Conservation (phyloP, 1,140 invertebrate species). For the Agrilus planipennis region DNA sequence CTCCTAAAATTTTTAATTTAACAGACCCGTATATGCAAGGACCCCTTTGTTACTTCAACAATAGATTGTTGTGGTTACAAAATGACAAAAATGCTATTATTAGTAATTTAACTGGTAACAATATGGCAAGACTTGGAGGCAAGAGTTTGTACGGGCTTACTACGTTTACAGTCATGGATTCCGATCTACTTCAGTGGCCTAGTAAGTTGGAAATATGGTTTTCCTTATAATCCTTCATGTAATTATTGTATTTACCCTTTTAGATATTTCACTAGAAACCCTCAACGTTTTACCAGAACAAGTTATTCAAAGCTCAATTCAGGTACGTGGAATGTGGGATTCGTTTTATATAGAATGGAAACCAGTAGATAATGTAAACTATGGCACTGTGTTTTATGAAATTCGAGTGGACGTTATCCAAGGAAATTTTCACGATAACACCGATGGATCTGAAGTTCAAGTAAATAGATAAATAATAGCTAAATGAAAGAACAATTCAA, state of each 20-base stretch:
- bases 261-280: background rate
- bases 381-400: constrained; percentile 74
- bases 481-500: no score
- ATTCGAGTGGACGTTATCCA: constrained; percentile 47
- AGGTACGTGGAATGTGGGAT: constrained; percentile 55
- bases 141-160: constrained; percentile 49
- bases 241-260: background rate
- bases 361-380: constrained; percentile 57
- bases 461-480: no score
- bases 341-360: constrained; percentile 73
- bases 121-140: constrained; percentile 58
- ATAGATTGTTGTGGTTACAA: constrained; percentile 68
- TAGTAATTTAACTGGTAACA: constrained; percentile 62
- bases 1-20: constrained; percentile 34
- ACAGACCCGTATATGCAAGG: constrained; percentile 42
- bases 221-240: background rate
- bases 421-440: no score
- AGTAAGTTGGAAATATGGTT: constrained; percentile 26
- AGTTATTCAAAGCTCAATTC: constrained; percentile 48
- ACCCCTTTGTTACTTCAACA: constrained; percentile 66
- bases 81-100: constrained; percentile 63
- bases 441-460: no score
- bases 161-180: constrained; percentile 60
- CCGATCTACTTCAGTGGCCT: constrained; percentile 46
- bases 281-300: constrained; percentile 43